phyloP scores from a whole-genome alignment of 1,140 invertebrate species.

The Hetaerina americana region DNA sequence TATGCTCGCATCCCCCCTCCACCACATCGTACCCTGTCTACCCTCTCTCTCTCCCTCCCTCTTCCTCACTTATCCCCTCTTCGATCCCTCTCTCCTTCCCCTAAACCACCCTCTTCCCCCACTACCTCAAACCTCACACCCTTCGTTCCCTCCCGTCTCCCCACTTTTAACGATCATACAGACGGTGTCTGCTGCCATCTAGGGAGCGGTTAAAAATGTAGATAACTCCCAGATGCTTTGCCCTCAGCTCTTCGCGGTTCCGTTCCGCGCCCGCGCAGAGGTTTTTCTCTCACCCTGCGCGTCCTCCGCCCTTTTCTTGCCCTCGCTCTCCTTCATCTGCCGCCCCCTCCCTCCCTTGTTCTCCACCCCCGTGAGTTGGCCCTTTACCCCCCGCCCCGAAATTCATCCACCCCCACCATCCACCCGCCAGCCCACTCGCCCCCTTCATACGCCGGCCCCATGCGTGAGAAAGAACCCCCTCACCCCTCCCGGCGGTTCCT shows the following conservation, averaged over 20 bases:
- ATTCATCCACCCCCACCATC: no score
- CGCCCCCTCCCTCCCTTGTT: background rate
- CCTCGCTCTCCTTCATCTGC: background rate
- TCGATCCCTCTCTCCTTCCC: background rate
- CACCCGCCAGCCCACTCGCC: no score
- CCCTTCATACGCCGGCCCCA: no score
- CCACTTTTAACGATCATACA: conserved; percentile 5
- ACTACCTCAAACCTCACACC: background rate
- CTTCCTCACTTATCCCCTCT: background rate
- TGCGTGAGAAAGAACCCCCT: no score
- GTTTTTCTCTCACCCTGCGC: background rate
- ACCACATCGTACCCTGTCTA: no score
- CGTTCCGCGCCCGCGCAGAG: background rate
- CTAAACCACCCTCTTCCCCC: background rate
- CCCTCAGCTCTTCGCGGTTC: background rate
- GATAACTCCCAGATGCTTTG: conserved; percentile 5
- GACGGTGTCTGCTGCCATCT: conserved; percentile 7
- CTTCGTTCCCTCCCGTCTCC: background rate
- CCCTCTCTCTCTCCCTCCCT: background rate
- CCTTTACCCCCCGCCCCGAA: no score
- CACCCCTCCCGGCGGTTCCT: background rate
- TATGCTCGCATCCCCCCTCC: no score
- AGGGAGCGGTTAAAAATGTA: conserved; percentile 3
- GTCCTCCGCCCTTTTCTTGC: background rate
- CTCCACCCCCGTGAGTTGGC: no score